Conservation (phyloP, 2,113 vertebrate genomes). For the Indri indri region DNA sequence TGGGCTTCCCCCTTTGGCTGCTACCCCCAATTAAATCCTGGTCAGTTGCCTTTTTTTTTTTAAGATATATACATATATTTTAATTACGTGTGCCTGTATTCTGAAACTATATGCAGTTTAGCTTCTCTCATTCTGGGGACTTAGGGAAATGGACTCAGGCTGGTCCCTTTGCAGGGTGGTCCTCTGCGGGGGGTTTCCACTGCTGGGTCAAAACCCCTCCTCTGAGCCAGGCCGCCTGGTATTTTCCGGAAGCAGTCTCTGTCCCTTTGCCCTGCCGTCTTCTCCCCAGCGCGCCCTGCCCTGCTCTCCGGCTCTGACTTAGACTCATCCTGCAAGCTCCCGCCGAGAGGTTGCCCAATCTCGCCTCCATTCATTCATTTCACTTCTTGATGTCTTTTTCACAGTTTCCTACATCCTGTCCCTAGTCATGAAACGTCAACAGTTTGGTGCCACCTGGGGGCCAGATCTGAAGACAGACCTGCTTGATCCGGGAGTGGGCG, state of each 20-base stretch:
- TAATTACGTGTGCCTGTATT: neutral
- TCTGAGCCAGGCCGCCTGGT: neutral
- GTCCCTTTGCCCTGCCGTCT: neutral
- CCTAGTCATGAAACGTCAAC: too few relatives aligned
- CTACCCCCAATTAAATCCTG: neutral
- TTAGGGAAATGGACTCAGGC: neutral
- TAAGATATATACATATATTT: neutral
- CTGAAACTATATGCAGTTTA: neutral
- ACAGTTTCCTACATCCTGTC: rapidly evolving
- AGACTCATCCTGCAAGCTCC: neutral
- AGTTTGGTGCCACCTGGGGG: neutral
- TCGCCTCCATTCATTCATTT: neutral
- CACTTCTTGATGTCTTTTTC: neutral
- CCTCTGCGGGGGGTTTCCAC: neutral
- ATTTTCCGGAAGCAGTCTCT: neutral
- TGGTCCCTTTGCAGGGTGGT: too few relatives aligned
- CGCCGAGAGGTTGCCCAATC: neutral
- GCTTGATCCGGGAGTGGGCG: rapidly evolving
- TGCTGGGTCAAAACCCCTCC: too few relatives aligned
- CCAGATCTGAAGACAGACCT: neutral
- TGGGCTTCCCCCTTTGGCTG: neutral
- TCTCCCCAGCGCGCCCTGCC: neutral
- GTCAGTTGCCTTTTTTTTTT: too few relatives aligned
- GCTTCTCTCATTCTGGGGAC: neutral
- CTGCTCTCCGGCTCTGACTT: neutral